A percentile compares a stretch with the other conserved stretches of the same genome.
Conservation (phyloP, 2,113 vertebrate genomes). For the Poicephalus gulielmi region DNA sequence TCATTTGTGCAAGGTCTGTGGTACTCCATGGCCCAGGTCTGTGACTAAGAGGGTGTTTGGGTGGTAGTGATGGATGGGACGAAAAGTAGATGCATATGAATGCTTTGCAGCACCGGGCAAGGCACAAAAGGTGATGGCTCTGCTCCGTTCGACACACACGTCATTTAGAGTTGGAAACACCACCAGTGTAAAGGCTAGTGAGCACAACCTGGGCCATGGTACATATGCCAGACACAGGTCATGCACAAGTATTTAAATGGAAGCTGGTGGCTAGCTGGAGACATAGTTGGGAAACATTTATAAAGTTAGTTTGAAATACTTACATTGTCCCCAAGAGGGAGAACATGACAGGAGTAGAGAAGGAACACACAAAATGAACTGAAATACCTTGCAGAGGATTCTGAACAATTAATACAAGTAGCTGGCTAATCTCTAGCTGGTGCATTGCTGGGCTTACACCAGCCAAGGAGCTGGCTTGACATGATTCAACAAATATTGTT, state of each 20-base stretch:
- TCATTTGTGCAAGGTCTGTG: rapidly evolving
- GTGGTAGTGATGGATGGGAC: not conserved
- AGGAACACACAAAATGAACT: slow-evolving; percentile 1
- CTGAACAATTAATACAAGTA: slow-evolving; percentile 13
- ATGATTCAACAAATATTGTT: slow-evolving; percentile 25
- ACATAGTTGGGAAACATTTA: not conserved
- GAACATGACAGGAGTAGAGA: not conserved
- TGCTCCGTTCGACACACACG: not conserved
- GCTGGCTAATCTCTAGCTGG: not conserved
- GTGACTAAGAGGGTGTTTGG: not conserved
- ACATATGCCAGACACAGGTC: not conserved
- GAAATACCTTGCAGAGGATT: not conserved
- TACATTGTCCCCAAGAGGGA: not conserved
- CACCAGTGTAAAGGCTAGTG: not conserved
- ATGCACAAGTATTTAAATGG: rapidly evolving
- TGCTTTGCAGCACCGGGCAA: not conserved
- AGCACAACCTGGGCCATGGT: not conserved
- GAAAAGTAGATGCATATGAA: not conserved
- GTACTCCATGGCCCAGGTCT: not conserved
- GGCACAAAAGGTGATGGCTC: not conserved
- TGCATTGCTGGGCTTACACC: not conserved
- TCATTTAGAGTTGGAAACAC: not conserved
- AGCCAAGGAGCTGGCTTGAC: not conserved
- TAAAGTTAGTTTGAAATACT: not conserved
- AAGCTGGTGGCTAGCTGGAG: not conserved